phyloP scores from a whole-genome alignment of 2,113 vertebrate species.

The Eulemur rufifrons region DNA sequence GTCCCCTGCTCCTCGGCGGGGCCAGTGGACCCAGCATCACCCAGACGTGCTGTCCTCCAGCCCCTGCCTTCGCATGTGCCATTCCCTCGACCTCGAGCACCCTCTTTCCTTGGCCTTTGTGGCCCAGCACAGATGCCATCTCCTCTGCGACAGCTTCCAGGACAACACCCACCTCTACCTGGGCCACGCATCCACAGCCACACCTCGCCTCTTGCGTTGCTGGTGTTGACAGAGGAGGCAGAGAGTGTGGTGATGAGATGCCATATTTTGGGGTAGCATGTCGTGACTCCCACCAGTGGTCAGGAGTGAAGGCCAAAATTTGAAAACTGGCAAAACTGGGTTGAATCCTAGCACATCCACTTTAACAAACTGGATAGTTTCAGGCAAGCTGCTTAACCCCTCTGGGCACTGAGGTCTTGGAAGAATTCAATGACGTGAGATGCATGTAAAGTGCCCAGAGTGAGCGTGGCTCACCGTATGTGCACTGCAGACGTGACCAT shows the following conservation, averaged over 20 bases:
- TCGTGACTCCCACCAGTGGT: neutral
- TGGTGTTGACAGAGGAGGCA: neutral
- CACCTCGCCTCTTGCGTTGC: fast-evolving
- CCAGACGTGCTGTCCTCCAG: neutral
- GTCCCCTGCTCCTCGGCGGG: neutral
- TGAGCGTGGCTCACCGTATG: neutral
- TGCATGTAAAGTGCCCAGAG: neutral
- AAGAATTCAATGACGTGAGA: neutral
- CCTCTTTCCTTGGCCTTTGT: neutral
- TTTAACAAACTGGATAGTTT: neutral
- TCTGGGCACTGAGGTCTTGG: neutral
- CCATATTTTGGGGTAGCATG: neutral
- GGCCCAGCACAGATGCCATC: neutral
- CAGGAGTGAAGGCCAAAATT: neutral
- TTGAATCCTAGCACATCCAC: neutral
- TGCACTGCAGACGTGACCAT: neutral
- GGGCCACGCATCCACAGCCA: neutral
- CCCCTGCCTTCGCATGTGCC: neutral
- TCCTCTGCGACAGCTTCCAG: neutral
- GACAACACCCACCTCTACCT: fast-evolving
- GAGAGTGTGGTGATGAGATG: neutral
- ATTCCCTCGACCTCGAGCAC: neutral
- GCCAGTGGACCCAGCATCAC: neutral
- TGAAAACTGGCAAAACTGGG: neutral
- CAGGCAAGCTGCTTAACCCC: neutral